Evolutionary conservation across 2,113 vertebrate species (phyloP), one percentile per base, ranked within the genome.

Genomic region (Urocitellus parryii): DNA sequence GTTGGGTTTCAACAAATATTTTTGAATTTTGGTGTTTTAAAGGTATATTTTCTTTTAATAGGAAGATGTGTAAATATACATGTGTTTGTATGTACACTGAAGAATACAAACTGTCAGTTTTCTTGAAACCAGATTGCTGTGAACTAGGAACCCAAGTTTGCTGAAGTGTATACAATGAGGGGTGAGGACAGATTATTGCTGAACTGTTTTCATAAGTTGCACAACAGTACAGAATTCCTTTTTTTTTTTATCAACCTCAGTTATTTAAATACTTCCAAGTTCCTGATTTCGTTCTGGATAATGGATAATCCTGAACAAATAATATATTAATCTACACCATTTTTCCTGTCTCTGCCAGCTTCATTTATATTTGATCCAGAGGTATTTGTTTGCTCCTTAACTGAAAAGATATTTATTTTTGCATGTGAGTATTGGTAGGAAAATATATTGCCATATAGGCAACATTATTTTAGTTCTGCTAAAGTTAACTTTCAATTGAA

Each of bases 391-490:
- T 88, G 3, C n/a, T 91, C 2, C 11, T 16, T 29, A n/a, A 70
- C 8, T 18, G 11, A 74, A 80, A 85, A 48, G 17, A 27, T 34
- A 53, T 37, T 84, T 74, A 82, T 78, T 79, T 85, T 88, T 53
- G n/a, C 81, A 73, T 37, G 34, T 68, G 39, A 51, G 7, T 18
- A 14, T 68, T 86, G 53, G 22, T 51, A 58, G 22, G 42, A 73
- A 82, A 68, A 56, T 74, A 67, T 3, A 22, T 25, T 22, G 42
- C 24, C 3, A 39, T 0, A 3, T 3, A 37, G 39, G 29, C 42
- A 79, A 51, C 8, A 34, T 48, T 68, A 88, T 89, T 93, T 93
- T 81, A 45, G 22, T 88, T 91, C 25, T 88, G 32, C 18, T 73
- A 77, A 72, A 83, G 76, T 8, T 53, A 84, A 93, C 20, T 90